Conservation (phyloP, 2,113 vertebrate species). For the Chionis minor region DNA sequence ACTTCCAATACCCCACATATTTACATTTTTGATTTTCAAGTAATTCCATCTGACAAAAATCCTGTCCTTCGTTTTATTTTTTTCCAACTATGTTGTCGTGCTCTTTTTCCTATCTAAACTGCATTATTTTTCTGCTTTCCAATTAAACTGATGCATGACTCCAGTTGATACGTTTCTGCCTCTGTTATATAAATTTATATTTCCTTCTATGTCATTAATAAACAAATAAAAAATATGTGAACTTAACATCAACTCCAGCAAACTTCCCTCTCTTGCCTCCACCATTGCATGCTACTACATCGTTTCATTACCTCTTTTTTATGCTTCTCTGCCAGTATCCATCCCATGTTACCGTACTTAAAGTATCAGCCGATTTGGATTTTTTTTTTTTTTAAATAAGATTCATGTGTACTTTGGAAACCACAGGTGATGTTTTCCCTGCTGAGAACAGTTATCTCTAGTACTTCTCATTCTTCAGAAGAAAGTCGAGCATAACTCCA, state of each 20-base stretch:
- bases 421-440: not conserved
- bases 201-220: not conserved
- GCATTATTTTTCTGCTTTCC: not conserved
- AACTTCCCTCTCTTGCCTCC: not conserved
- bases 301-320: not conserved
- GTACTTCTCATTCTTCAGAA: not conserved
- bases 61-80: not conserved
- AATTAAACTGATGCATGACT: not conserved
- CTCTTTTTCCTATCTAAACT: not conserved
- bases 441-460: not conserved
- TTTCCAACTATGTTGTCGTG: not conserved
- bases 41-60: not conserved
- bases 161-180: not conserved
- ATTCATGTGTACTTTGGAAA: not conserved
- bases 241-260: not conserved
- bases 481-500: not conserved
- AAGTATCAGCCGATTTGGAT: not conserved
- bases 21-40: not conserved
- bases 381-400: not conserved
- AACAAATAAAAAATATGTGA: not conserved
- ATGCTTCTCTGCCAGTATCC: not conserved
- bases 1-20: not conserved
- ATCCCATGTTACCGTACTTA: not conserved
- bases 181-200: not conserved
- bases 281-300: rapidly evolving